These are phyloP conservation scores for Dicrurus megarhynchus DNA, from an alignment of 2,113 vertebrate genomes.

Conservation along the genomic window DNA sequence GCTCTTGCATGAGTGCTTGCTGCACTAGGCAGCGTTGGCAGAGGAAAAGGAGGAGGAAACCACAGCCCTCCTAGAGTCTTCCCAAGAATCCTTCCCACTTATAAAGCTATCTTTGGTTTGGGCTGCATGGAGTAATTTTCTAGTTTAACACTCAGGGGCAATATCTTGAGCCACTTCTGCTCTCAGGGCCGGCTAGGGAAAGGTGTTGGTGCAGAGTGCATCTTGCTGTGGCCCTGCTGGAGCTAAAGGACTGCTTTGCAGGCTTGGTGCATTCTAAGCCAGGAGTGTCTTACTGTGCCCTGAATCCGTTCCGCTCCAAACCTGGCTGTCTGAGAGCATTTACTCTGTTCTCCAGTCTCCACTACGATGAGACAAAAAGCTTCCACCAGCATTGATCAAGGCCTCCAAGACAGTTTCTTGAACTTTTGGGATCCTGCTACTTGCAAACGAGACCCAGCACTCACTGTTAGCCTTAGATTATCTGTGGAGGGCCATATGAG, in stretches of 20 bases:
- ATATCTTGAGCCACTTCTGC: background rate
- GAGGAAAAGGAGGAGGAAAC: background rate
- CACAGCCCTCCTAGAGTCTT: background rate
- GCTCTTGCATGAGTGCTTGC: background rate
- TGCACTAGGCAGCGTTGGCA: background rate
- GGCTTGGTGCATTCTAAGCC: background rate
- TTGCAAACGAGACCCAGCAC: background rate
- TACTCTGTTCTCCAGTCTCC: background rate
- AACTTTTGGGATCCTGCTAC: background rate
- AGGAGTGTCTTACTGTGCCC: background rate
- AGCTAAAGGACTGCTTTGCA: background rate
- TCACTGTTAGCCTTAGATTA: background rate
- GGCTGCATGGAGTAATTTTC: background rate
- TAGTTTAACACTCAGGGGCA: background rate
- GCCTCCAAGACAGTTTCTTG: background rate
- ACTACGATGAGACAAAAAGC: accelerated
- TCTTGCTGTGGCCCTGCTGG: background rate
- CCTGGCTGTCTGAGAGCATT: background rate
- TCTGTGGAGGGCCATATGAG: accelerated
- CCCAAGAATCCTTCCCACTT: background rate
- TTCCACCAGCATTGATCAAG: background rate
- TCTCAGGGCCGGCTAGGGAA: background rate
- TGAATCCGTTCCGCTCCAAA: background rate
- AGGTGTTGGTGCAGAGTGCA: background rate
- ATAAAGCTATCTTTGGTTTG: background rate